Percentiles rank a stretch among this genome's conserved stretches.
These are phyloP conservation scores for Apamea anceps DNA, from an alignment of 2,888 invertebrate genomes.

Conservation along the genomic window DNA sequence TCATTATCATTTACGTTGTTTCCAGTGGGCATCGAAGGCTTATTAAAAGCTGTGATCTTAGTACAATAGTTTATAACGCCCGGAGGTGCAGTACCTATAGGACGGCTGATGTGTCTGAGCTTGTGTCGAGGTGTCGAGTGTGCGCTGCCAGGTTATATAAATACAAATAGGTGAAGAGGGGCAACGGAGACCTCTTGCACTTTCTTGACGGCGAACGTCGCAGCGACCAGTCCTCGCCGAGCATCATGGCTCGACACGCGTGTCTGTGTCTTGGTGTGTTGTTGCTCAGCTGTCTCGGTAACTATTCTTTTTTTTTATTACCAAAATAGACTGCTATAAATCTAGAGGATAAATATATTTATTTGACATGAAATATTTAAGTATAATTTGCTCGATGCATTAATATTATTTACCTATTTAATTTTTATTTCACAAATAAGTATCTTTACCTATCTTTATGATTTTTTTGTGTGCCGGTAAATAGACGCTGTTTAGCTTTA, in stretches of 20 bases:
- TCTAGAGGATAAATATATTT: constrained; percentile 31
- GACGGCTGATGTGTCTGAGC: constrained; percentile 79
- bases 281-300: constrained; percentile 86
- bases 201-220: constrained; percentile 86
- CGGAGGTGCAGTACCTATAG: constrained; percentile 79
- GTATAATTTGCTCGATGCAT: constrained; percentile 8
- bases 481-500: constrained; percentile 3
- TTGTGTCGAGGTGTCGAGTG: constrained; percentile 76
- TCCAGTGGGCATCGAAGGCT: constrained; percentile 74
- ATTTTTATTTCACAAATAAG: neutral
- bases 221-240: constrained; percentile 87
- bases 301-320: constrained; percentile 74
- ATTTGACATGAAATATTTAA: constrained; percentile 17
- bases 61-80: constrained; percentile 77
- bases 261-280: constrained; percentile 87
- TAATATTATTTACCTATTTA: neutral
- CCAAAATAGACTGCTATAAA: constrained; percentile 15
- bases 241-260: constrained; percentile 90
- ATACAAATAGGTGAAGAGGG: constrained; percentile 90
- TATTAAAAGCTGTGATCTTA: constrained; percentile 83
- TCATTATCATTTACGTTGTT: constrained; percentile 76
- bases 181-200: constrained; percentile 88
- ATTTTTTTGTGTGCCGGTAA: constrained; percentile 7
- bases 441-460: neutral
- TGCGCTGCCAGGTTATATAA: constrained; percentile 87